Evolutionary conservation across 1,140 invertebrate genomes (phyloP).

Genomic region (Augochlora pura): DNA sequence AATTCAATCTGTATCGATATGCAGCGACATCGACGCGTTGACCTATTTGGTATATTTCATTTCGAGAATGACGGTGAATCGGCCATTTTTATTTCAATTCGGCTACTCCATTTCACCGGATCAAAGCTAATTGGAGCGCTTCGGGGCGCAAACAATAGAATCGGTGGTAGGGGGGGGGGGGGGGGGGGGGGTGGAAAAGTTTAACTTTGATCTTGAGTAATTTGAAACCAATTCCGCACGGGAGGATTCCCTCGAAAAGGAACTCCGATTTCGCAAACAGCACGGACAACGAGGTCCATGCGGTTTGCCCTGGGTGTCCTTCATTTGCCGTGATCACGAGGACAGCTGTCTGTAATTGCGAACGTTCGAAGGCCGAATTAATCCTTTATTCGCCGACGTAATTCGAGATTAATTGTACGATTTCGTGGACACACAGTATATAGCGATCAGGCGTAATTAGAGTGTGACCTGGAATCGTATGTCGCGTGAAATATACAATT

Average conservation of each 20-base stretch:
- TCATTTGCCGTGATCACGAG: background rate
- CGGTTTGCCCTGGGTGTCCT: background rate
- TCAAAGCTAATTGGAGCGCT: conserved; percentile 11
- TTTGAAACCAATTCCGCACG: background rate
- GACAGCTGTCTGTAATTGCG: background rate
- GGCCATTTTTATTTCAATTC: conserved; percentile 6
- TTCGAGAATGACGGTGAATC: background rate
- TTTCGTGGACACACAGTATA: background rate
- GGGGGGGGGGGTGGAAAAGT: background rate
- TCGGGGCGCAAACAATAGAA: background rate
- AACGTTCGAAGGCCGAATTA: background rate
- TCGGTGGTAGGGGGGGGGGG: too few relatives aligned
- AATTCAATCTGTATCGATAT: background rate
- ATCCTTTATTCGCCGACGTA: conserved; percentile 1
- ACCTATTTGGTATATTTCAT: background rate
- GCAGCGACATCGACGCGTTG: background rate
- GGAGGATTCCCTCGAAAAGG: background rate
- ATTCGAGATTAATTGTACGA: background rate
- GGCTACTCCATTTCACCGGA: background rate
- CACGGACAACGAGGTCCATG: background rate
- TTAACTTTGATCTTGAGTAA: conserved; percentile 26
- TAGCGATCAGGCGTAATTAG: background rate
- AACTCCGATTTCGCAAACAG: conserved; percentile 5
- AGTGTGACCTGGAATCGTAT: too few relatives aligned
- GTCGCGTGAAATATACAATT: too few relatives aligned